Evolutionary conservation across 2,113 vertebrate species (phyloP).

Genomic region (Chaetops frenatus): DNA sequence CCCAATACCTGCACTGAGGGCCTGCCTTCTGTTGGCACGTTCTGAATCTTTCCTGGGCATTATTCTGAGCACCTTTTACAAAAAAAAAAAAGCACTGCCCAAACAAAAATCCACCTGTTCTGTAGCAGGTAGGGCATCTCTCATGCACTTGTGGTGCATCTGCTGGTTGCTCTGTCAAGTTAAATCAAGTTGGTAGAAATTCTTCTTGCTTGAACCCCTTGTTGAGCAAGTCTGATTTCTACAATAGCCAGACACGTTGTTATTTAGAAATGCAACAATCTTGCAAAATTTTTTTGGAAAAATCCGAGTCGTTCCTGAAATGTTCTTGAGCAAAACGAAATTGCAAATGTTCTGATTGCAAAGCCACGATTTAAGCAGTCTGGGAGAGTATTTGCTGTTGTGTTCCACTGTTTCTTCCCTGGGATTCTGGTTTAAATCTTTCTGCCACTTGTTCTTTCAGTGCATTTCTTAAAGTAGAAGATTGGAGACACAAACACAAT

Average conservation of each 20-base stretch:
- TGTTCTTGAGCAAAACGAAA: not conserved
- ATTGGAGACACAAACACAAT: not conserved
- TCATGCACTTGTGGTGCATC: not conserved
- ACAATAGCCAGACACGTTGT: not conserved
- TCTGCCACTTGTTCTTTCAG: not conserved
- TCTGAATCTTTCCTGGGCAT: not conserved
- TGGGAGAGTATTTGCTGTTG: not conserved
- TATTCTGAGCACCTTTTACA: not conserved
- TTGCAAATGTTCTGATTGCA: not conserved
- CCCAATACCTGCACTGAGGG: not conserved
- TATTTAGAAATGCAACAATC: not conserved
- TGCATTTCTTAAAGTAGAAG: not conserved
- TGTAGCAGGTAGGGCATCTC: not conserved
- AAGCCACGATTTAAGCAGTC: not conserved
- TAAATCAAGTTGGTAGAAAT: not conserved
- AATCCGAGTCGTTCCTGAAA: not conserved
- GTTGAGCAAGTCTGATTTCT: not conserved
- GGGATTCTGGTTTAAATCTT: not conserved
- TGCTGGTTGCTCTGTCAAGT: not conserved
- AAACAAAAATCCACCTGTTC: not conserved
- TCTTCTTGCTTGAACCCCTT: not conserved
- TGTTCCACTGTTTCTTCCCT: not conserved
- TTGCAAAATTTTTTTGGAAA: too few relatives aligned
- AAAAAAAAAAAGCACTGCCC: not conserved
- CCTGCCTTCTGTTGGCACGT: not conserved